phyloP scores from a whole-genome alignment of 2,888 invertebrate genomes.

The Pseudanteris insignis region DNA sequence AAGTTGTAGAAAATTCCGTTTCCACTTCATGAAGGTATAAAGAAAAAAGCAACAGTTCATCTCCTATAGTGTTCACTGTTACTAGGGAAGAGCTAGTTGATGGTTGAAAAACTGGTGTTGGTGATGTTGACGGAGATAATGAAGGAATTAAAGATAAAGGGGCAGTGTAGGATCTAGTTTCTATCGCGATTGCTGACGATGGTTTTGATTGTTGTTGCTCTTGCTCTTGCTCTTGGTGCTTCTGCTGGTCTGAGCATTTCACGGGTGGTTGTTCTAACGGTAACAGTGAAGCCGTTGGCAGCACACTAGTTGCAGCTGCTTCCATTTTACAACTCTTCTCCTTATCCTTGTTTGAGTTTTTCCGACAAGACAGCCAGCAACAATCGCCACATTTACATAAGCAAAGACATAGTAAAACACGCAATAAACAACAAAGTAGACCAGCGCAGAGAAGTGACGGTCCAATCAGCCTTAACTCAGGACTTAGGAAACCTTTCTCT shows the following conservation, averaged over 20 bases:
- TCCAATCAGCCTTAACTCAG: slow-evolving; percentile 85
- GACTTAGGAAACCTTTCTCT: slow-evolving; percentile 88
- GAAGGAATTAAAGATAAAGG: slow-evolving; percentile 50
- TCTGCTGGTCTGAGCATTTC: slow-evolving; percentile 34
- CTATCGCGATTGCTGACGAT: slow-evolving; percentile 33
- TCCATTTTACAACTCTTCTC: slow-evolving; percentile 47
- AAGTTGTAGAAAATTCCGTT: no score
- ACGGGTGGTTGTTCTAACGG: slow-evolving; percentile 47
- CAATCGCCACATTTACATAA: slow-evolving; percentile 79
- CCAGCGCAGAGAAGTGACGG: slow-evolving; percentile 83
- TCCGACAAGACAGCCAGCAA: slow-evolving; percentile 68
- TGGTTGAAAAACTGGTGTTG: slow-evolving; percentile 45
- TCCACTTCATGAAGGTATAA: slow-evolving; percentile 61
- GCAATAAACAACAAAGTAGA: slow-evolving; percentile 82
- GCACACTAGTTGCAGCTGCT: slow-evolving; percentile 22
- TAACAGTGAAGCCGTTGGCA: slow-evolving; percentile 53
- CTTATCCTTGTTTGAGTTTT: slow-evolving; percentile 48
- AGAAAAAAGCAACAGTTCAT: slow-evolving; percentile 60
- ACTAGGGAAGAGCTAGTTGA: slow-evolving; percentile 43
- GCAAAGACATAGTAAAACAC: slow-evolving; percentile 85
- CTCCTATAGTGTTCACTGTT: slow-evolving; percentile 53
- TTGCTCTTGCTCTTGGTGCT: slow-evolving; percentile 40
- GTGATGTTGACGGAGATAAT: slow-evolving; percentile 51
- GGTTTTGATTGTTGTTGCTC: slow-evolving; percentile 27
- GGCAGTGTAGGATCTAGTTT: slow-evolving; percentile 44